phyloP scores from a whole-genome alignment of 2,888 invertebrate species.

The Choreutis nemorana region DNA sequence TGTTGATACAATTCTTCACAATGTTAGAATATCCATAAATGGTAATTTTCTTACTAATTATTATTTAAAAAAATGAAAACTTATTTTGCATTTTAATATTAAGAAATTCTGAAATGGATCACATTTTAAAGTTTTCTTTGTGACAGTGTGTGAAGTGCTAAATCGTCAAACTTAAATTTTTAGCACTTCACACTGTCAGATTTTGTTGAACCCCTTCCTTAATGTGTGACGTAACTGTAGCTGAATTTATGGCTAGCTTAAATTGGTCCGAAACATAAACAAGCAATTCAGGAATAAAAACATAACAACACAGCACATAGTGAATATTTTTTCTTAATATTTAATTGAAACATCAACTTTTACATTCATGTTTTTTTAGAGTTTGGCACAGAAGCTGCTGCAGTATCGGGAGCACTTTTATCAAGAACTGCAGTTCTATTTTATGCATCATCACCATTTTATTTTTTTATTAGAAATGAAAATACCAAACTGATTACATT shows the following conservation, averaged over 20 bases:
- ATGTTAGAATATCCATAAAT: conserved; percentile 70
- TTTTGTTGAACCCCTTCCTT: no score
- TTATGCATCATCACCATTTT: conserved; percentile 74
- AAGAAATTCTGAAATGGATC: no score
- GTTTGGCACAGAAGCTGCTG: conserved; percentile 75
- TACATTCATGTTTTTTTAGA: conserved; percentile 43
- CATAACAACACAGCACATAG: background rate
- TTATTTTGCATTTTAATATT: no score
- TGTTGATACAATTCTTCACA: conserved; percentile 71
- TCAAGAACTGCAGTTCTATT: conserved; percentile 55
- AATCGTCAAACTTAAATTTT: no score
- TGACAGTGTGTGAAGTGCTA: no score
- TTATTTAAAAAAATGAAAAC: no score
- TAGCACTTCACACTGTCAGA: no score
- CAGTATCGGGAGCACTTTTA: conserved; percentile 68
- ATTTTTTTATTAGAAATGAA: conserved; percentile 77
- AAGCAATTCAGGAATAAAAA: background rate
- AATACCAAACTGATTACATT: conserved; percentile 72
- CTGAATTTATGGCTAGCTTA: no score
- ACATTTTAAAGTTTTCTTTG: no score
- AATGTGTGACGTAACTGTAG: no score
- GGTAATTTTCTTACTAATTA: conserved; percentile 24
- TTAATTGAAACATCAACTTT: background rate
- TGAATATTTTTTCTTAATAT: conserved; percentile 1
- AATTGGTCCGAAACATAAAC: background rate